A percentile compares a stretch with the other conserved stretches of the same genome.
Evolutionary conservation across 1,140 invertebrate genomes (phyloP).

Genomic region (Asobara japonica): DNA sequence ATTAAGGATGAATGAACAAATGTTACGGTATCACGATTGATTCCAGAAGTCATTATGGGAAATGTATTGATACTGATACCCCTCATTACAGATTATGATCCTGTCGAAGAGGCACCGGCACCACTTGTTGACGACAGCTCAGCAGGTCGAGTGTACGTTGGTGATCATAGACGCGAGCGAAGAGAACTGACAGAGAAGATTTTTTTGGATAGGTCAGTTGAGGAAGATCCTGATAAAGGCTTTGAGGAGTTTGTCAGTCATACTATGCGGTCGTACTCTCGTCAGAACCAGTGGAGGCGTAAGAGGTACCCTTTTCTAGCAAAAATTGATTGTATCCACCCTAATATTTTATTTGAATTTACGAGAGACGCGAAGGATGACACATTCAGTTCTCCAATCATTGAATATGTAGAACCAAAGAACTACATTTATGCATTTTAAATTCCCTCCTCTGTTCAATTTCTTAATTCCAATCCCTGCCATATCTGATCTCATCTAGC

Average conservation of each 20-base stretch:
- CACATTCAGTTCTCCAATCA: not conserved
- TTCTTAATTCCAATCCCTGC: not conserved
- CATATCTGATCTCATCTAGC: slow-evolving; percentile 1
- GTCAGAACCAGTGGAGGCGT: not conserved
- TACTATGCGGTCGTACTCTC: not conserved
- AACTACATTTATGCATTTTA: not conserved
- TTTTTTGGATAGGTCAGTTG: slow-evolving; percentile 35
- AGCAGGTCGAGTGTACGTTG: slow-evolving; percentile 42
- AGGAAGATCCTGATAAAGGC: slow-evolving; percentile 21
- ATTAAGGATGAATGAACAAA: not conserved
- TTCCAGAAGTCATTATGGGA: not conserved
- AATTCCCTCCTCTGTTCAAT: not conserved
- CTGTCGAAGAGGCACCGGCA: slow-evolving; percentile 27
- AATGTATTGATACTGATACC: not conserved
- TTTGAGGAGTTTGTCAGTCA: slow-evolving; percentile 19
- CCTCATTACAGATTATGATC: slow-evolving; percentile 44
- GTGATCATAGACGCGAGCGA: slow-evolving; percentile 39
- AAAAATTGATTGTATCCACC: no score
- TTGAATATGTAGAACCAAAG: no score
- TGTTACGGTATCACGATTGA: not conserved
- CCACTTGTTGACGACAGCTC: slow-evolving; percentile 42
- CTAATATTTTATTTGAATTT: not conserved
- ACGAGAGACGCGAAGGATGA: not conserved
- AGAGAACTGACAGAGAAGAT: slow-evolving; percentile 45
- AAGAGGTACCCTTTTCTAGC: not conserved